These are phyloP conservation scores for Haliclona indistincta DNA, from an alignment of 37 sponge, comb jelly and placozoan genomes.

Conservation along the genomic window DNA sequence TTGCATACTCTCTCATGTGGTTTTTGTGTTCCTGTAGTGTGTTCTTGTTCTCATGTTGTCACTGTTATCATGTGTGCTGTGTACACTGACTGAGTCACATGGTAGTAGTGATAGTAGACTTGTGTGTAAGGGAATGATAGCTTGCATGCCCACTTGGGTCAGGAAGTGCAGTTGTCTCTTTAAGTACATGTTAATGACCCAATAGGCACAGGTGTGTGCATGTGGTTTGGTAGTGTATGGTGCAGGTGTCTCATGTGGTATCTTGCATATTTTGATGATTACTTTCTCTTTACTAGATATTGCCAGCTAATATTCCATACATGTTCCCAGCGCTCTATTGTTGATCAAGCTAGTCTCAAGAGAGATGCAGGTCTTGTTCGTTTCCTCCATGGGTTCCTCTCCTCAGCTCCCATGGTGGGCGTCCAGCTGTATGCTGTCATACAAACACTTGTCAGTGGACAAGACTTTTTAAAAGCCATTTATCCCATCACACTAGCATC, in stretches of 20 bases:
- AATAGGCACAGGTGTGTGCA: background rate
- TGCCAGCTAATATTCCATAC: constrained; percentile 28
- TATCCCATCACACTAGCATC: constrained; percentile 13
- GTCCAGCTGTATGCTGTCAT: constrained; percentile 54
- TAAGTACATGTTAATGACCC: too few species aligned
- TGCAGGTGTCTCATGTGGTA: background rate
- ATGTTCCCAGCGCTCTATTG: background rate
- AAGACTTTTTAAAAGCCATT: background rate
- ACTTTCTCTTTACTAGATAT: constrained; percentile 10
- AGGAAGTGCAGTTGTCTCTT: too few species aligned
- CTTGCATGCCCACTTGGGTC: too few species aligned
- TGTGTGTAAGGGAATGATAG: too few species aligned
- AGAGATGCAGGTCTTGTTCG: constrained; percentile 56
- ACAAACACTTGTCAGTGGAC: background rate
- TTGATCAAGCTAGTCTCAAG: constrained; percentile 19
- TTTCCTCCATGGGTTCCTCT: constrained; percentile 56
- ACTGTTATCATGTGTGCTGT: too few species aligned
- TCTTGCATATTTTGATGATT: too few species aligned
- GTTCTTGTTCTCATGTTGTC: too few species aligned
- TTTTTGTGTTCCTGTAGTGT: too few species aligned
- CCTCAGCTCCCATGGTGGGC: constrained; percentile 50
- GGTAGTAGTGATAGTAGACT: too few species aligned
- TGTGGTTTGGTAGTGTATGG: background rate
- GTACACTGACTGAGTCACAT: too few species aligned
- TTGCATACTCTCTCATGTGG: too few species aligned